Percentiles rank a stretch among this genome's conserved stretches.
These are phyloP conservation scores for Australoheros facetus DNA, from an alignment of 2,797 vertebrate genomes.

Conservation along the genomic window DNA sequence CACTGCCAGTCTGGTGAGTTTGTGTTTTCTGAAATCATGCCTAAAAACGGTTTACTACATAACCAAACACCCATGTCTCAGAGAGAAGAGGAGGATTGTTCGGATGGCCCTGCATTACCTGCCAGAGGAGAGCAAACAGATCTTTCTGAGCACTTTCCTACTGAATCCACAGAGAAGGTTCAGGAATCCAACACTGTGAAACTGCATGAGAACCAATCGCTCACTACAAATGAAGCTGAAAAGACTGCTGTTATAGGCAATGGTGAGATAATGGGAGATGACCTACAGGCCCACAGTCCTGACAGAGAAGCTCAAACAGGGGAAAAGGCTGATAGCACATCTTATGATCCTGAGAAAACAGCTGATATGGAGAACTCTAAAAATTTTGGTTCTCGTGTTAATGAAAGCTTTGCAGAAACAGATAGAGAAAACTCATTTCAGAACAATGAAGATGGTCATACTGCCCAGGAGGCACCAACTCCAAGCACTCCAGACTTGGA, in stretches of 20 bases:
- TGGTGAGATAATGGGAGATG: conserved; percentile 51
- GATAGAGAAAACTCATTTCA: conserved; percentile 34
- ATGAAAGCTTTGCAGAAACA: conserved; percentile 27
- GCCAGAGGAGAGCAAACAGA: conserved; percentile 67
- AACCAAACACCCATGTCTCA: conserved; percentile 65
- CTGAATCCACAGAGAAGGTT: conserved; percentile 33
- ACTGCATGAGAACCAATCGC: conserved; percentile 40
- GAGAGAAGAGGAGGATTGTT: conserved; percentile 69
- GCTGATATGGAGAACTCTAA: conserved; percentile 43
- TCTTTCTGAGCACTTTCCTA: conserved; percentile 32
- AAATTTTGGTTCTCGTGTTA: conserved; percentile 8
- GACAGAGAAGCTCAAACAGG: conserved; percentile 35
- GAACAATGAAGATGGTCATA: conserved; percentile 29
- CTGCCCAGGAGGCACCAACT: conserved; percentile 28
- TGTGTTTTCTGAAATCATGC: conserved; percentile 80
- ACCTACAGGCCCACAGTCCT: conserved; percentile 17
- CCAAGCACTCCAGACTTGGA: conserved; percentile 78
- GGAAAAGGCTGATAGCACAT: conserved; percentile 14
- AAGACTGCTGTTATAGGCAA: conserved; percentile 46
- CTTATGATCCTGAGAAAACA: conserved; percentile 11
- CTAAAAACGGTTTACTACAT: conserved; percentile 78
- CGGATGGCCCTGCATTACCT: conserved; percentile 75
- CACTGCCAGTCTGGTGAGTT: conserved; percentile 70
- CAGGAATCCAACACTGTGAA: conserved; percentile 56
- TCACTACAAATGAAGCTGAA: conserved; percentile 36